Evolutionary conservation across 2,888 invertebrate species (phyloP).

Genomic region (Mimachlamys varia): DNA sequence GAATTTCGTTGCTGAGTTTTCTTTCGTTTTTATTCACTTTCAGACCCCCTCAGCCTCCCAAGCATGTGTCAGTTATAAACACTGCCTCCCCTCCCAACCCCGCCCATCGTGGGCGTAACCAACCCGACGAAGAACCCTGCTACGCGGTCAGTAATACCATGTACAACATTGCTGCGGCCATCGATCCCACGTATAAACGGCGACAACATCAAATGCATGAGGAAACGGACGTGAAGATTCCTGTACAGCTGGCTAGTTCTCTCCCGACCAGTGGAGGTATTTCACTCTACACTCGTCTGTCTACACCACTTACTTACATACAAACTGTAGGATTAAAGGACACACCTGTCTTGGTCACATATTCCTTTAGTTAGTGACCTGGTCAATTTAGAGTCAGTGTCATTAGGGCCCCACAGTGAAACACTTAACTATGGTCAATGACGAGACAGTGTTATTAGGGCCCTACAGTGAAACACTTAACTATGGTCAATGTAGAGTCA

Average conservation of each 20-base stretch:
- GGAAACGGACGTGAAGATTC: constrained; percentile 64
- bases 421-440: too few relatives aligned
- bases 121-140: constrained; percentile 52
- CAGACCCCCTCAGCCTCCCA: constrained; percentile 43
- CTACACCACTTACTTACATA: not conserved
- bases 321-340: too few relatives aligned
- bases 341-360: too few relatives aligned
- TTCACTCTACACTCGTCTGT: not conserved
- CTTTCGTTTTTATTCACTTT: constrained; percentile 20
- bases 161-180: constrained; percentile 76
- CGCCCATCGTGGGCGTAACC: not conserved
- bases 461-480: too few relatives aligned
- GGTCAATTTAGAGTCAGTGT: too few relatives aligned
- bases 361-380: too few relatives aligned
- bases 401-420: too few relatives aligned
- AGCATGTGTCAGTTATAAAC: constrained; percentile 17
- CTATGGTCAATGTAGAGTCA: too few relatives aligned
- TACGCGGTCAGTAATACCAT: constrained; percentile 68
- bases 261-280: constrained; percentile 60
- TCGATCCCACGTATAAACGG: constrained; percentile 75
- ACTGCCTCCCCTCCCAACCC: not conserved
- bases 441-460: too few relatives aligned
- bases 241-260: constrained; percentile 64
- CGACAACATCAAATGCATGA: constrained; percentile 58
- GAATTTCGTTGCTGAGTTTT: not conserved